Conservation (phyloP, 2,888 invertebrate genomes). For the Lagria hirta region DNA sequence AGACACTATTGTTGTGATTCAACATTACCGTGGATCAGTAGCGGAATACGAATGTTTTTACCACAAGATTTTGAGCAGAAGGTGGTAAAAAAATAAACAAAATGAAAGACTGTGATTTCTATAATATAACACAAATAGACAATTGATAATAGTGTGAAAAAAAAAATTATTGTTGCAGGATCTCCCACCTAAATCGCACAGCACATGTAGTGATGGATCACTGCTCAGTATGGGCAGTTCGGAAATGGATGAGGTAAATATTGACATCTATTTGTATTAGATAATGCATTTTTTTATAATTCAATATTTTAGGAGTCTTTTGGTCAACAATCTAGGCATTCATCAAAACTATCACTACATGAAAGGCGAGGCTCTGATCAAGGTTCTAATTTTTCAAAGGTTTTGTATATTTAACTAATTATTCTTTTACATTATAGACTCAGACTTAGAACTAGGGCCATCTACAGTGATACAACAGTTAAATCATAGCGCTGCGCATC, state of each 20-base stretch:
- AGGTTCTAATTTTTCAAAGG: slow-evolving; percentile 36
- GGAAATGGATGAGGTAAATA: slow-evolving; percentile 67
- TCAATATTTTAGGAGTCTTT: slow-evolving; percentile 51
- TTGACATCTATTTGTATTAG: slow-evolving; percentile 10
- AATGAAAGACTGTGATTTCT: no score
- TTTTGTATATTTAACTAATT: slow-evolving; percentile 5
- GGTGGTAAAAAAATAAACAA: no score
- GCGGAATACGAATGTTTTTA: slow-evolving; percentile 40
- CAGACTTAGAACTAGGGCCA: slow-evolving; percentile 53
- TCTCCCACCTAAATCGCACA: slow-evolving; percentile 54
- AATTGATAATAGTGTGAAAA: slow-evolving; percentile 1
- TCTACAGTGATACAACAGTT: slow-evolving; percentile 63
- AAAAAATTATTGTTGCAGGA: slow-evolving; percentile 51
- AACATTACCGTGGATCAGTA: slow-evolving; percentile 41
- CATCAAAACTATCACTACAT: slow-evolving; percentile 51
- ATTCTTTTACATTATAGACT: slow-evolving; percentile 39
- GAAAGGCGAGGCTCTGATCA: slow-evolving; percentile 47
- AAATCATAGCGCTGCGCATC: slow-evolving; percentile 78
- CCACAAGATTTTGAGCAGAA: slow-evolving; percentile 24
- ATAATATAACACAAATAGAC: neutral
- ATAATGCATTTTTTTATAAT: slow-evolving; percentile 13
- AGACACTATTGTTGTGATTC: no score
- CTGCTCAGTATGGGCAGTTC: slow-evolving; percentile 79
- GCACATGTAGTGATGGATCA: slow-evolving; percentile 72
- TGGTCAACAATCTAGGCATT: slow-evolving; percentile 53